These are phyloP conservation scores for Acrocyrtus sp. DNA, from an alignment of 2,888 invertebrate species.

Conservation along the genomic window DNA sequence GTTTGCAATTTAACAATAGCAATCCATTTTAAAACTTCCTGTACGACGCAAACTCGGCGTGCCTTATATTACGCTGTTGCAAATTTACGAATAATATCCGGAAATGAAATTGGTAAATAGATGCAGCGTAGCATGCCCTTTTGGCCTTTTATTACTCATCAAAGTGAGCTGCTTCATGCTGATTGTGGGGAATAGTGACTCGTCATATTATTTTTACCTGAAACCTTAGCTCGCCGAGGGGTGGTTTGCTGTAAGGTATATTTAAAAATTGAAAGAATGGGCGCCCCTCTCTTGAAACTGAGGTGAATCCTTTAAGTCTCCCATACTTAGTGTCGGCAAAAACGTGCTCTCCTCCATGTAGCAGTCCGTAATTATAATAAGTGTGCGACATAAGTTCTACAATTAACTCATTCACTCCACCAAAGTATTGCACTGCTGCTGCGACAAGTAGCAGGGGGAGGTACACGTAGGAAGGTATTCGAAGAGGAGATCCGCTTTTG, in stretches of 20 bases:
- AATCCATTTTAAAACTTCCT: too few relatives aligned
- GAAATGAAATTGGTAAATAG: too few relatives aligned
- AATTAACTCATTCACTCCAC: constrained; percentile 51
- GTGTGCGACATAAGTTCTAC: constrained; percentile 37
- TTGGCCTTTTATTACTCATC: too few relatives aligned
- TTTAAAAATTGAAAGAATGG: constrained; percentile 51
- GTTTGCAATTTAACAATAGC: too few relatives aligned
- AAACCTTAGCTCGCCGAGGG: constrained; percentile 36
- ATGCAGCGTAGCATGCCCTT: too few relatives aligned
- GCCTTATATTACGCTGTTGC: too few relatives aligned
- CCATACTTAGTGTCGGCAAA: constrained; percentile 50
- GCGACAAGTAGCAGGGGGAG: constrained; percentile 36
- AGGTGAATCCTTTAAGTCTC: constrained; percentile 50
- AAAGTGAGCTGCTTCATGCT: too few relatives aligned
- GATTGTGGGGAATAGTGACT: too few relatives aligned
- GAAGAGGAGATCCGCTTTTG: constrained; percentile 12
- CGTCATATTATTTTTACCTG: constrained; percentile 37
- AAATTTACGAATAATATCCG: too few relatives aligned
- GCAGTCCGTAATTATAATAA: constrained; percentile 42
- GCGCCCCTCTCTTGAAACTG: constrained; percentile 46
- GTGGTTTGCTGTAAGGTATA: constrained; percentile 31
- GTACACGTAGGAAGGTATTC: constrained; percentile 34
- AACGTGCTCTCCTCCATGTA: constrained; percentile 44
- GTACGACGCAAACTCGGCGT: too few relatives aligned
- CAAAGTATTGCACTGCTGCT: constrained; percentile 43